Percentiles rank a stretch among this genome's conserved stretches.
Conservation (phyloP, 2,797 vertebrate genomes). For the Botia almorhae region DNA sequence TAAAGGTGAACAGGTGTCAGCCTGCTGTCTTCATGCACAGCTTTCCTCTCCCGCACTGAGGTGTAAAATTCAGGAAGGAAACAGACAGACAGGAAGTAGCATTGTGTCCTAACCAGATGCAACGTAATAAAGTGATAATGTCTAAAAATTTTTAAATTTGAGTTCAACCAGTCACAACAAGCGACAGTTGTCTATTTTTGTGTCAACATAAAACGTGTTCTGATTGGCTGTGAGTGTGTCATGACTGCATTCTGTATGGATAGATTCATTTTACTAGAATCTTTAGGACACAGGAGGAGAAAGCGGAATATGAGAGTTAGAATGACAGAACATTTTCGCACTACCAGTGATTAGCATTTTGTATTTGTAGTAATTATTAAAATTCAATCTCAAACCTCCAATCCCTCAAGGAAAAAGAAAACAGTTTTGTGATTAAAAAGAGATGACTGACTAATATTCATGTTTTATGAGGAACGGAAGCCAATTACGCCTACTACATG, state of each 20-base stretch:
- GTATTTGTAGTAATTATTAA: conserved; percentile 46
- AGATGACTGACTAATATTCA: background rate
- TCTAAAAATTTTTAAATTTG: background rate
- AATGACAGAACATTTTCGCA: conserved; percentile 49
- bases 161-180: background rate
- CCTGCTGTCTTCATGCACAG: conserved; percentile 25
- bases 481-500: background rate
- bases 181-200: background rate
- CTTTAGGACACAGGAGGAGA: conserved; percentile 8
- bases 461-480: conserved; percentile 13
- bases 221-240: background rate
- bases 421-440: conserved; percentile 25
- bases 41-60: conserved; percentile 26
- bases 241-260: background rate
- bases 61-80: conserved; percentile 36
- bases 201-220: background rate
- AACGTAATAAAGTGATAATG: background rate
- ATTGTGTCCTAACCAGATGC: background rate
- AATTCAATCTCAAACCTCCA: conserved; percentile 38
- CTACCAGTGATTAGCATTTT: conserved; percentile 52
- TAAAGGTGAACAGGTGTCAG: conserved; percentile 47
- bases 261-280: background rate
- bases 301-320: conserved; percentile 18
- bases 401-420: conserved; percentile 35
- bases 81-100: conserved; percentile 26